Conservation (phyloP, 2,797 vertebrate genomes). For the Rhinella marina region DNA sequence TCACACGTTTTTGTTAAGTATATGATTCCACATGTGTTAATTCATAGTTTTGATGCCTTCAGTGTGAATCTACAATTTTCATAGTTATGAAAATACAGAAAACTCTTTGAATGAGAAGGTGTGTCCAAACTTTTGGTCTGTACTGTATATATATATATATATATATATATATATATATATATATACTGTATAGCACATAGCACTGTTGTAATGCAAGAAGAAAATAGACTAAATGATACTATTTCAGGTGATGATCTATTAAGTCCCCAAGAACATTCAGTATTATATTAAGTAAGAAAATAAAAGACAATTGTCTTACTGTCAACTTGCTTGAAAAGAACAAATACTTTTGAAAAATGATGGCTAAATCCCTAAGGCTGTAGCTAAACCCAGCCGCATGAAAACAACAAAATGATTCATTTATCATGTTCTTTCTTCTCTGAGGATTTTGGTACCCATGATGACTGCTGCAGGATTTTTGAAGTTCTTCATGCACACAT, state of each 20-base stretch:
- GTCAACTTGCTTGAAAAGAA: not conserved
- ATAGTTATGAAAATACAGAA: too few species aligned
- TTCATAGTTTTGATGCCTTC: too few species aligned
- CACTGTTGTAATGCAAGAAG: not conserved
- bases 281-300: not conserved
- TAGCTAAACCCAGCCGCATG: not conserved
- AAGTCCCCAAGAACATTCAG: not conserved
- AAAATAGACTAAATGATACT: not conserved
- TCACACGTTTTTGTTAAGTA: too few species aligned
- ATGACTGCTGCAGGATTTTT: slow-evolving; percentile 1
- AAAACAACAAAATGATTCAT: slow-evolving; percentile 16
- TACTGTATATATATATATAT: too few species aligned
- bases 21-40: too few species aligned
- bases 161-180: too few species aligned
- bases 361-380: slow-evolving; percentile 9
- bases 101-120: too few species aligned
- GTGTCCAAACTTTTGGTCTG: too few species aligned
- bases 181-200: not conserved
- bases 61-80: too few species aligned
- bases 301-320: not conserved
- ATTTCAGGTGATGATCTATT: not conserved
- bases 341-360: slow-evolving; percentile 4
- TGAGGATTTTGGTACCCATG: not conserved
- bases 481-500: not conserved
- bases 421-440: slow-evolving; percentile 14